Percentiles rank a stretch among this genome's conserved stretches.
phyloP scores from a whole-genome alignment of 2,113 vertebrate genomes.

The Cercocebus atys region DNA sequence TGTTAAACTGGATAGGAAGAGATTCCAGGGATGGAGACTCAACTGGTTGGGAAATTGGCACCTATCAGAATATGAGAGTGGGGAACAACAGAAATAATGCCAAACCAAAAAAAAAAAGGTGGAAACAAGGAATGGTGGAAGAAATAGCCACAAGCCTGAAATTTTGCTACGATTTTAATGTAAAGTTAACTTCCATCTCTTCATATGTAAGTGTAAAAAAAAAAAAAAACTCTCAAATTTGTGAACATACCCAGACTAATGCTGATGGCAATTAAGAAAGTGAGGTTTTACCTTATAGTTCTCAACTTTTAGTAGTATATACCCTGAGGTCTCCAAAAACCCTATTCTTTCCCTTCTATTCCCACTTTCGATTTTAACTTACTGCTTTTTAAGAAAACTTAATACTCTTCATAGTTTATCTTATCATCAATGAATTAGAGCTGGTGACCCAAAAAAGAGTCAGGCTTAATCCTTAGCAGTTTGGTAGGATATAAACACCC shows the following conservation, averaged over 20 bases:
- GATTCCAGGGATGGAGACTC: neutral
- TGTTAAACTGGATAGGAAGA: neutral
- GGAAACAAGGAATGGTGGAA: neutral
- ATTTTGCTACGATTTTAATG: neutral
- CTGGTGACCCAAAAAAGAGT: neutral
- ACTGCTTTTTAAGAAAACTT: neutral
- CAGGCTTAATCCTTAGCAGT: neutral
- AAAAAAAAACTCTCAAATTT: constrained; percentile 7
- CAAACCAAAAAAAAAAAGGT: neutral
- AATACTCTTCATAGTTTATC: neutral
- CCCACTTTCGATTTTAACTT: neutral
- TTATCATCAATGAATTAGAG: neutral
- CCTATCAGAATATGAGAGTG: neutral
- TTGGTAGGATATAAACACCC: neutral
- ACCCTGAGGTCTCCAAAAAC: neutral
- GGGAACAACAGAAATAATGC: neutral
- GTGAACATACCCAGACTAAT: neutral
- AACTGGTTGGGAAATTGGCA: neutral
- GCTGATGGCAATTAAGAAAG: neutral
- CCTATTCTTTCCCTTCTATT: neutral
- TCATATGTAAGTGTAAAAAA: neutral
- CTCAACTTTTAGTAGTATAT: neutral
- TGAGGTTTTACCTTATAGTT: neutral
- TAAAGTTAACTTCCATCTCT: neutral
- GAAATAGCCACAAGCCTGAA: neutral